phyloP scores from a whole-genome alignment of 2,888 invertebrate species.

The Petrolisthes manimaculis region DNA sequence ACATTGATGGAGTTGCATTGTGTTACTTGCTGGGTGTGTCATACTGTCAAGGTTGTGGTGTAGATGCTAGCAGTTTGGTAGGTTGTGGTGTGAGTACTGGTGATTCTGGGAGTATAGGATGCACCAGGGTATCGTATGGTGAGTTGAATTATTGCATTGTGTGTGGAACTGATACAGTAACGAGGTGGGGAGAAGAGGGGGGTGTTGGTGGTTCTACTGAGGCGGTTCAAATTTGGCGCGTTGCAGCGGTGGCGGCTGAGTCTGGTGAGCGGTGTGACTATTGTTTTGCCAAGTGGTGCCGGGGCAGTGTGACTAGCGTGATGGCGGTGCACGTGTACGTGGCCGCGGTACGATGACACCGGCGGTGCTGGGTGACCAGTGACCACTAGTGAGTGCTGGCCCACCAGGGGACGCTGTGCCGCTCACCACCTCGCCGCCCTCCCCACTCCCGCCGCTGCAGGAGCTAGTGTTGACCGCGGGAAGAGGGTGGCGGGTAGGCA shows the following conservation, averaged over 20 bases:
- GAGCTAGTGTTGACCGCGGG: not conserved
- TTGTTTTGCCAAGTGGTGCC: slow-evolving; percentile 44
- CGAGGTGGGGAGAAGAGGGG: not conserved
- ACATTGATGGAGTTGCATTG: too few relatives aligned
- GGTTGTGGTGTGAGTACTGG: too few relatives aligned
- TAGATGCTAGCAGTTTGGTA: too few relatives aligned
- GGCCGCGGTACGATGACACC: slow-evolving; percentile 56
- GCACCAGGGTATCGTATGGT: too few relatives aligned
- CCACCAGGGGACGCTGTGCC: slow-evolving; percentile 25
- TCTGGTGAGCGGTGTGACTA: slow-evolving; percentile 49
- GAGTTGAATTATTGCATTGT: too few relatives aligned
- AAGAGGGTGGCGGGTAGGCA: not conserved
- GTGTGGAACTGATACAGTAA: too few relatives aligned
- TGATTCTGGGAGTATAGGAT: too few relatives aligned
- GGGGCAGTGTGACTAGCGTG: slow-evolving; percentile 58
- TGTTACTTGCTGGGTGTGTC: too few relatives aligned
- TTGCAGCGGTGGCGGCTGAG: slow-evolving; percentile 5
- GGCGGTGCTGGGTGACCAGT: slow-evolving; percentile 14
- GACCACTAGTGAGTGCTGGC: slow-evolving; percentile 32
- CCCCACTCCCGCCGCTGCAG: slow-evolving; percentile 21
- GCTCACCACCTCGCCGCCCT: slow-evolving; percentile 27
- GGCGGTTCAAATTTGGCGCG: not conserved
- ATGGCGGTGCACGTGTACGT: slow-evolving; percentile 56
- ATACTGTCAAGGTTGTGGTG: too few relatives aligned
- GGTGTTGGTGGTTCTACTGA: not conserved